Base-by-base conservation (phyloP, 2,113 vertebrate genomes). In the Agelaius phoeniceus region DNA sequence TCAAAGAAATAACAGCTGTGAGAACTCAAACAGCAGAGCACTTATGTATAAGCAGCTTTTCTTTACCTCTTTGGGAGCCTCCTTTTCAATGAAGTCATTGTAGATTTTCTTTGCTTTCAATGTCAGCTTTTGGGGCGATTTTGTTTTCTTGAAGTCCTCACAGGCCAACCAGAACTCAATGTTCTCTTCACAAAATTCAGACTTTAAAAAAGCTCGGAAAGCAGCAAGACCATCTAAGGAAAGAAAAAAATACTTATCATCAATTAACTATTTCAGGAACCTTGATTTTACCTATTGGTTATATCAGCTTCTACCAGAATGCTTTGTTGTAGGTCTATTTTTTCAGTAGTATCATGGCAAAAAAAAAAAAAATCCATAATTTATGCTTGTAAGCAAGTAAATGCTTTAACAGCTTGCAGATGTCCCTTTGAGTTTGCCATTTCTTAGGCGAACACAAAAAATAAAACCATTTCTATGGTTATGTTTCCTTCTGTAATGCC, bases 111-210 rank as follows among this genome's bases (percentile, higher is more conserved):
- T 98, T 73, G 99, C 99, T 93, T 98, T 99, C 0, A 97, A 97
- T 35, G 86, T 96, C 83, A 98, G 90, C 51, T 99, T 98, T 87
- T 97, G 98, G 24, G 97, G 97, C 5, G 98, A 99, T 11, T 98
- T 98, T 0, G 86, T 98, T 79, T 98, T 99, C 91, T 98, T 99
- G 95, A 98, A 99, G n/a, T 99, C 98, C 89, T 99, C 98, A 12
- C 99, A 99, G 48, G 98, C 98, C 65, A 98, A 65, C 99, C 99
- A 99, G 98, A 99, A 99, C 65, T 99, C 98, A 0, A 99, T 98
- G 95, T 99, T 99, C 96, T 99, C 99, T 87, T 99, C 97, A 4
- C 99, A 99, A 97, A 98, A 99, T 82, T 99, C 99, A 0, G 99
- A 99, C 95, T 97, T 98, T 89, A 99, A 93, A 97, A 99, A 99